Conservation (phyloP, 2,113 vertebrate species). For the Pan paniscus region DNA sequence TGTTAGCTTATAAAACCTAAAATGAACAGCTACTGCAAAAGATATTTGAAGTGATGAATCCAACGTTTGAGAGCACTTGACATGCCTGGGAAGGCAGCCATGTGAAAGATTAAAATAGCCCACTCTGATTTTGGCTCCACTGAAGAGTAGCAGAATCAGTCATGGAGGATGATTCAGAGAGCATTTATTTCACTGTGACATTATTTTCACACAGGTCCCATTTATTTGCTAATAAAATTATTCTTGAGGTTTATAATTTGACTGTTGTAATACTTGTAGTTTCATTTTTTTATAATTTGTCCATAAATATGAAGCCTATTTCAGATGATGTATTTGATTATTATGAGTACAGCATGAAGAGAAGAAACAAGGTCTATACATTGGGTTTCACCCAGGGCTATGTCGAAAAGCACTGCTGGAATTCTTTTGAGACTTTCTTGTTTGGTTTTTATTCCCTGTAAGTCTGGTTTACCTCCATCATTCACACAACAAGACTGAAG, state of each 20-base stretch:
- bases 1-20: slow-evolving; percentile 22
- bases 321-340: background rate
- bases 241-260: slow-evolving; percentile 21
- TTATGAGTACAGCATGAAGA: background rate
- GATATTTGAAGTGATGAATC: slow-evolving; percentile 40
- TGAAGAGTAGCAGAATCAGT: slow-evolving; percentile 47
- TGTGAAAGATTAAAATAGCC: slow-evolving; percentile 9
- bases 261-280: background rate
- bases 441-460: background rate
- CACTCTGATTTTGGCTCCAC: slow-evolving; percentile 39
- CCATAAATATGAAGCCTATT: slow-evolving; percentile 25
- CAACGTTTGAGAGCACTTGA: slow-evolving; percentile 47
- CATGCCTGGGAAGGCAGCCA: slow-evolving; percentile 39
- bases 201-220: slow-evolving; percentile 36
- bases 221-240: slow-evolving; percentile 68
- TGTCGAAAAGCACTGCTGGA: background rate
- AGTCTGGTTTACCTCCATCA: background rate
- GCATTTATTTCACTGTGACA: slow-evolving; percentile 38
- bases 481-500: background rate
- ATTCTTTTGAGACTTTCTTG: background rate
- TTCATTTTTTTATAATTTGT: background rate
- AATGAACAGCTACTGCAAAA: slow-evolving; percentile 45
- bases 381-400: background rate
- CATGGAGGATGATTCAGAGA: background rate
- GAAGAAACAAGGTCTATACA: background rate